Base-by-base conservation (phyloP, 2,888 invertebrate species). In the Lepidochrysops patricia region DNA sequence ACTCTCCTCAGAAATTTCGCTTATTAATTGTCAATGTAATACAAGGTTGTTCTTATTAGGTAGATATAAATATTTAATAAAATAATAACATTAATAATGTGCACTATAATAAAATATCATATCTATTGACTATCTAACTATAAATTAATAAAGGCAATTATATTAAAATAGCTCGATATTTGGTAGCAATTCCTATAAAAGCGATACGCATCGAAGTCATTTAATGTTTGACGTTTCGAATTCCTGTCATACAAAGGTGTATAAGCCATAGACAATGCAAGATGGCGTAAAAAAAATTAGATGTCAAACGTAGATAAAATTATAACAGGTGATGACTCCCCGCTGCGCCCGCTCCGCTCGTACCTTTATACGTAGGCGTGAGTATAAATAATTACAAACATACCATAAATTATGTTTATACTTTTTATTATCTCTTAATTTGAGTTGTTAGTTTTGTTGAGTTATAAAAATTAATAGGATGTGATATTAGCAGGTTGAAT, bases 371-470 rank as follows among this genome's bases (percentile, higher is more conserved):
- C 43, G 48, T 58, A 58, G 54, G 54, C 54, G 54, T 54, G 29
- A 54, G 54, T 29, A 54, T 61, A 61, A 61, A 61, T 58, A 56
- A 58, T 58, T 54, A 61, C 58, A 61, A 58, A 54, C 52, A 61
- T 58, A 35, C 34, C 23, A 57, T 43, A 57, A 29, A 60, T 49
- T 15, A 48, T 48, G 59, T 65, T 64, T 64, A 61, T 61, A 63
- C 37, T 13, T 50, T 50, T 50, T 50, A 50, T 50, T 50, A 50
- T 25, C n/a, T 50, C 25, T 50, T 50, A 50, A 50, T 50, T 50
- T 50, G 26, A 50, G 25, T 50, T 50, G 50, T 50, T 26, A 26
- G 26, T 26, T 50, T 26, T 26, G 25, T 25, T 26, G 25, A 26
- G 25, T 50, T 26, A 26, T 50, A 50, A 50, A 50, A n/a, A n/a